These are phyloP conservation scores for Phaedon cochleariae DNA, from an alignment of 2,888 invertebrate species.

Conservation along the genomic window DNA sequence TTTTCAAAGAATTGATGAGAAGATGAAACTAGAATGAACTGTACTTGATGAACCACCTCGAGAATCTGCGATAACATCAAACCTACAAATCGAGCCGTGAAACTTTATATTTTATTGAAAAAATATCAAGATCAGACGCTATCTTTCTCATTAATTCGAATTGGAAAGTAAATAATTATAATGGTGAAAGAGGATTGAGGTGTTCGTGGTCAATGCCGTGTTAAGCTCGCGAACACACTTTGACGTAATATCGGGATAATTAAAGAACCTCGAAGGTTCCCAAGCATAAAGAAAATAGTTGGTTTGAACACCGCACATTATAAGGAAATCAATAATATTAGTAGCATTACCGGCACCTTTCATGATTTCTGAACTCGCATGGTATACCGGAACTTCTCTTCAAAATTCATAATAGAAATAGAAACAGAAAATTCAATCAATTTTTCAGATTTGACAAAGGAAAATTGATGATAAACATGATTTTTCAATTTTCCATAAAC, in stretches of 20 bases:
- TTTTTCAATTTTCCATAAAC: too few relatives aligned
- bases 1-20: background rate
- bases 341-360: background rate
- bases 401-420: too few relatives aligned
- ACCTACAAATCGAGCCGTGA: background rate
- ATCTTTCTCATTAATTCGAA: background rate
- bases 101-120: conserved; percentile 1
- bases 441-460: too few relatives aligned
- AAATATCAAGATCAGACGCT: conserved; percentile 1
- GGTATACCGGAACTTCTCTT: too few relatives aligned
- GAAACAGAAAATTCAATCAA: too few relatives aligned
- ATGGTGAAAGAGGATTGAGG: background rate
- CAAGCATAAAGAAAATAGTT: background rate
- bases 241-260: background rate
- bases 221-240: background rate
- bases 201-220: background rate
- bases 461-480: too few relatives aligned
- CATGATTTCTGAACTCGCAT: background rate
- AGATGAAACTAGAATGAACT: background rate
- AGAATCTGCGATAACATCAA: background rate
- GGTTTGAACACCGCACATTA: background rate
- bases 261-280: background rate
- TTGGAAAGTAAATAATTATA: conserved; percentile 26
- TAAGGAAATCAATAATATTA: background rate
- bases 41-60: background rate